Percentiles rank a stretch among this genome's conserved stretches.
These are phyloP conservation scores for Scaptomyza montana DNA, from an alignment of 1,140 invertebrate species.

Conservation along the genomic window DNA sequence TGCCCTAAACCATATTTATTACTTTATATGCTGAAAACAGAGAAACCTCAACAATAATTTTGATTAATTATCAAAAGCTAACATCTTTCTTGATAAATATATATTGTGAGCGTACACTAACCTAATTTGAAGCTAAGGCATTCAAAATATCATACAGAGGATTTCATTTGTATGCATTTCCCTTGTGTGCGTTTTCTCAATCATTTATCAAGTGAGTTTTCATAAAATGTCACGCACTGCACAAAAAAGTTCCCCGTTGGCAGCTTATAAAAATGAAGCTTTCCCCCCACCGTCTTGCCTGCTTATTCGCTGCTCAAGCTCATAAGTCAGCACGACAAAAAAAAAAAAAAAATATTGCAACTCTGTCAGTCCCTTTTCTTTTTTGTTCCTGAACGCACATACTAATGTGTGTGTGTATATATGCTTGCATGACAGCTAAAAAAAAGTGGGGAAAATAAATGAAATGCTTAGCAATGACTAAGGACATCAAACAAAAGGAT, in stretches of 20 bases:
- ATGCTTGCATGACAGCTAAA: constrained; percentile 56
- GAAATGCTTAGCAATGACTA: constrained; percentile 65
- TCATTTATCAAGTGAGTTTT: constrained; percentile 80
- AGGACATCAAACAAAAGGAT: constrained; percentile 58
- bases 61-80: constrained; percentile 15
- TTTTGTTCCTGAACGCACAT: not conserved
- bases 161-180: constrained; percentile 32
- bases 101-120: constrained; percentile 20
- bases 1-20: no score
- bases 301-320: constrained; percentile 11
- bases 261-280: constrained; percentile 70
- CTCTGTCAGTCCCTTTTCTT: constrained; percentile 15
- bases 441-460: constrained; percentile 7
- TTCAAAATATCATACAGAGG: constrained; percentile 45
- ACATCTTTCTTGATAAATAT: constrained; percentile 16
- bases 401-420: not conserved
- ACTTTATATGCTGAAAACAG: not conserved
- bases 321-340: constrained; percentile 47
- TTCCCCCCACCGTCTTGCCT: not conserved
- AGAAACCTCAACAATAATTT: not conserved
- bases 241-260: constrained; percentile 49
- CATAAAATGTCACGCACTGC: constrained; percentile 74
- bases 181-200: constrained; percentile 42
- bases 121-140: constrained; percentile 55
- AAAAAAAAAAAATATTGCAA: constrained; percentile 49